Evolutionary conservation across 37 sponge, comb jelly and placozoan species (phyloP).

Genomic region (Geodia barretti): DNA sequence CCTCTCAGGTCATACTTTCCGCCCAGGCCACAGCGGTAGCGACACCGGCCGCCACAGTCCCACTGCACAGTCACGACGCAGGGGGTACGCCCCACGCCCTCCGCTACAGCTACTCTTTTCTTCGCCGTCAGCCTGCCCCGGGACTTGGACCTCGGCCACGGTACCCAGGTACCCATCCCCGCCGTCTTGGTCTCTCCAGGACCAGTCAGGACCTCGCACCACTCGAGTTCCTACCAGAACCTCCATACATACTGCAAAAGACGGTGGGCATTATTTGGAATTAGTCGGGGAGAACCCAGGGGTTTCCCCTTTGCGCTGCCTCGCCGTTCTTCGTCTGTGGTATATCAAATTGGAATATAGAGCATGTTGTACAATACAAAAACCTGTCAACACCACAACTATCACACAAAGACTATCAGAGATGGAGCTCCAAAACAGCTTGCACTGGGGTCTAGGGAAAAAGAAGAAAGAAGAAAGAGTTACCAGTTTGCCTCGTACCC

Average conservation of each 20-base stretch:
- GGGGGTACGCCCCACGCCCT: background rate
- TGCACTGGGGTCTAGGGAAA: background rate
- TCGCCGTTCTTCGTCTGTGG: background rate
- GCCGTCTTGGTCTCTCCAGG: constrained; percentile 69
- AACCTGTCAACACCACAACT: too few relatives aligned
- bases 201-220: constrained; percentile 67
- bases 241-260: background rate
- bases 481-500: background rate
- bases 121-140: background rate
- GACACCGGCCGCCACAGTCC: constrained; percentile 69
- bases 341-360: too few relatives aligned
- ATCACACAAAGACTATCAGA: background rate
- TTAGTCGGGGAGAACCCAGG: too few relatives aligned
- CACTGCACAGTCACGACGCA: constrained; percentile 69
- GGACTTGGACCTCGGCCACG: constrained; percentile 44
- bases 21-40: constrained; percentile 58
- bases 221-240: constrained; percentile 42
- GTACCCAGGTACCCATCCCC: constrained; percentile 70
- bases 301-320: background rate
- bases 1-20: constrained; percentile 59
- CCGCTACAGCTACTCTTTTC: too few relatives aligned
- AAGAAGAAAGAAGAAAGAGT: background rate
- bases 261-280: background rate
- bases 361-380: too few relatives aligned
- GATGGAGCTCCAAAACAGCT: background rate